Evolutionary conservation across 2,113 vertebrate genomes (phyloP).

Genomic region (Oncorhynchus gorbuscha): DNA sequence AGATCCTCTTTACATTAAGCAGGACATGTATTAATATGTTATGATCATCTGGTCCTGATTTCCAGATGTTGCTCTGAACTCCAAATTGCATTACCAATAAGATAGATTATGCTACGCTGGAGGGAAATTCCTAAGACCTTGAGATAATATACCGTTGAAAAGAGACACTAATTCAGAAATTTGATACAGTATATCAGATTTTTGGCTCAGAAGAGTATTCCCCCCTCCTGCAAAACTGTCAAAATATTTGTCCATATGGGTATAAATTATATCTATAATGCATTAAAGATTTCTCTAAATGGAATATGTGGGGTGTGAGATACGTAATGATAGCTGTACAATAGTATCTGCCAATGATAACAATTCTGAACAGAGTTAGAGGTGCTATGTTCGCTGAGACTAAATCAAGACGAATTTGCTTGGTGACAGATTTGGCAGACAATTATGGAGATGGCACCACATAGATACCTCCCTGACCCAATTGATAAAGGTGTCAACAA

Average conservation of each 20-base stretch:
- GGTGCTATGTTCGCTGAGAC: not conserved
- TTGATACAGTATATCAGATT: not conserved
- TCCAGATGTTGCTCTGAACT: not conserved
- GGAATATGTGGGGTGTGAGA: not conserved
- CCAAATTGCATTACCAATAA: not conserved
- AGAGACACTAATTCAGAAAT: not conserved
- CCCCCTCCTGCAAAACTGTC: not conserved
- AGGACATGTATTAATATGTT: not conserved
- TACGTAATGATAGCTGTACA: not conserved
- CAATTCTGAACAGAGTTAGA: not conserved
- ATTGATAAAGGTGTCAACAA: not conserved
- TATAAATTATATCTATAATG: not conserved
- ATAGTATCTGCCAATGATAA: not conserved
- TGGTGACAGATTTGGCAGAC: constrained; percentile 10
- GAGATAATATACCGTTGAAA: not conserved
- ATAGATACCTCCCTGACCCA: not conserved
- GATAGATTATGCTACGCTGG: not conserved
- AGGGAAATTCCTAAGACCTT: not conserved
- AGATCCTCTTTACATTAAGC: not conserved
- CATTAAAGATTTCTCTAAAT: no score
- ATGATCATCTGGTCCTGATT: no score
- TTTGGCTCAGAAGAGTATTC: not conserved
- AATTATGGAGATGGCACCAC: constrained; percentile 3
- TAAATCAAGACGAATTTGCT: constrained; percentile 10
- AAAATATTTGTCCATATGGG: not conserved